Evolutionary conservation across 1,140 invertebrate genomes (phyloP), one percentile per base, ranked within the genome.

Genomic region (Copidosoma floridanum): DNA sequence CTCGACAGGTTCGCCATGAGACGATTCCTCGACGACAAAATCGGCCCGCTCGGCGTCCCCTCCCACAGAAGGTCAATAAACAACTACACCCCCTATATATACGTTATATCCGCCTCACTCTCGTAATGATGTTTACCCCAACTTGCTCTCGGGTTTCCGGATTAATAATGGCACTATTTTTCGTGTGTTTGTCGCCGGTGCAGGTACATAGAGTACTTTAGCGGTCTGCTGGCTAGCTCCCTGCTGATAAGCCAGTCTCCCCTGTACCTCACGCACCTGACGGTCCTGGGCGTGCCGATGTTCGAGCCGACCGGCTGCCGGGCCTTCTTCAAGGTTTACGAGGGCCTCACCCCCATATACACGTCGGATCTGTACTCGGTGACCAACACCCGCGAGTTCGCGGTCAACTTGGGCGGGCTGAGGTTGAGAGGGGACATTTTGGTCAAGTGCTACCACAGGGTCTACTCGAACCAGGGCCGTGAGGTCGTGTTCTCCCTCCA

Each of bases 11-110:
- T 93, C 77, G 91, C 93, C 24, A 96, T 97, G 93, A 86, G 93
- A 70, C 83, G 89, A 66, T 96, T 93, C 77, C 86, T 93, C 65
- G 92, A 95, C 73, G 91, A 94, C 73, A 91, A 92, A 75, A 85
- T 95, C 64, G 88, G 89, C 57, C 83, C 86, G 61, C 83, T 93
- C 65, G 84, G 88, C 52, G 85, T 92, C 62, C 93, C 93, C n/a
- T 95, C 93, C 26, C 91, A 95, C 76, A 88, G 88, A 82, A 87
- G 94, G 93, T 95, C n/a, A n/a, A n/a, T n/a, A n/a, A n/a, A n/a
- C n/a, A 82, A 74, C 20, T 44, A 40, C 18, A 52, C 38, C 27
- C 27, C 8, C 26, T 44, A 44, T 16, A 40, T 40, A 16, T 16
- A 2, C 20, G 21, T 20, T 21, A 3, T 44, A 44, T 23, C 29